Base-by-base conservation (phyloP, 37 sponge, comb jelly and placozoan species). In the Cladorhizidae sp. region DNA sequence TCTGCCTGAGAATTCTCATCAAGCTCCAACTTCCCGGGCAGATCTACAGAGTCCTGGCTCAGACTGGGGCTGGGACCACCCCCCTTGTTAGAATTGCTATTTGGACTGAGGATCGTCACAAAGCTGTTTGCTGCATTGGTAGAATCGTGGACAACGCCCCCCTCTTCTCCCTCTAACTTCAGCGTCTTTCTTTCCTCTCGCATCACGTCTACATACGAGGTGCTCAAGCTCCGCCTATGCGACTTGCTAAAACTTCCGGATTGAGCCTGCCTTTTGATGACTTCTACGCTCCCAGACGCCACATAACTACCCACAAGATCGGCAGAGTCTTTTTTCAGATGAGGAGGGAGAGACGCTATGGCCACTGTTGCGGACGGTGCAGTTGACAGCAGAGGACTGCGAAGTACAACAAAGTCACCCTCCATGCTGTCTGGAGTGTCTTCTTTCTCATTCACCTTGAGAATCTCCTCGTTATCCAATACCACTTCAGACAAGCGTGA, bases 171-270 rank as follows among this genome's bases (percentile, higher is more conserved):
- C 33, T 14, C 36, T 35, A 3, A 22, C 56, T 32, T 74, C 74
- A 2, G 2, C 9, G 42, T 25, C 35, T 74, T 54, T 15, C 14
- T 23, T 45, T 15, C 56, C 18, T 55, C 36, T 41, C 26, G 31
- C 74, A 51, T 74, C 33, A n/a, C n/a, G 33, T 73, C 74, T 2
- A 43, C 65, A 31, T 72, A 74, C 3, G 83, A 73, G 6, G 73
- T 65, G 32, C 83, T 82, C 32, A 72, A 36, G 45, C 83, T 82
- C 40, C 83, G 40, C 5, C 83, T 61, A 35, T 82, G 83, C 0
- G 64, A 49, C 9, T 72, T 29, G 29, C 22, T 37, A 70, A 15
- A 15, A 31, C 20, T 41, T 23, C 8, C 40, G n/a, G n/a, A n/a
- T n/a, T n/a, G n/a, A n/a, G 32, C 7, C 18, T 28, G 31, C 2